Percentiles rank a stretch among this genome's conserved stretches.
Conservation (phyloP, 1,140 invertebrate genomes). For the Macrocentrus cingulum region DNA sequence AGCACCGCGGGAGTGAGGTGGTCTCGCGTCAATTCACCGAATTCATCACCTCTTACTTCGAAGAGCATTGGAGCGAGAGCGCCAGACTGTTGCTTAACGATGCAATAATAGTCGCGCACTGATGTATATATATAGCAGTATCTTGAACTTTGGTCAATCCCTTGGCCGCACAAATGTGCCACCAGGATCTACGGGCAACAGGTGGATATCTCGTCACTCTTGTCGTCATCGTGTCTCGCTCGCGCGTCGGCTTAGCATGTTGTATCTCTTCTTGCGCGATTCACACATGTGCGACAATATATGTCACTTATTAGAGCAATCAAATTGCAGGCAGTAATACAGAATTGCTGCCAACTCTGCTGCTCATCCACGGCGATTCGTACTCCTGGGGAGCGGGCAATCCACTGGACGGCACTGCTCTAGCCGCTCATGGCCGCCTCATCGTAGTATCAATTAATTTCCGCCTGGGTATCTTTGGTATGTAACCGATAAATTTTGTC, state of each 20-base stretch:
- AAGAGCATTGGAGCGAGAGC: not conserved
- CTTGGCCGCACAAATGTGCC: conserved; percentile 30
- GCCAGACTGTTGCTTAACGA: not conserved
- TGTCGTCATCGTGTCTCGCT: too few relatives aligned
- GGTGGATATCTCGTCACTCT: conserved; percentile 38
- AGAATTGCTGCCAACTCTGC: conserved; percentile 70
- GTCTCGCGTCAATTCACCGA: conserved; percentile 56
- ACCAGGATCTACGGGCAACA: conserved; percentile 44
- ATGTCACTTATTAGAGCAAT: not conserved
- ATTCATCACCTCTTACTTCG: not conserved
- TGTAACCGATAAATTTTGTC: conserved; percentile 48
- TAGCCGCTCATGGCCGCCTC: conserved; percentile 87
- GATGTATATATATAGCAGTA: not conserved
- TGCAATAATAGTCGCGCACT: too few relatives aligned
- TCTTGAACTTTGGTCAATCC: conserved; percentile 3
- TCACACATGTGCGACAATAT: not conserved
- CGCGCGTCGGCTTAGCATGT: too few relatives aligned
- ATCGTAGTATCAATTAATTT: conserved; percentile 98
- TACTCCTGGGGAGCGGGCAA: conserved; percentile 94
- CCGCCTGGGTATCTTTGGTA: conserved; percentile 92
- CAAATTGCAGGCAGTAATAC: conserved; percentile 45
- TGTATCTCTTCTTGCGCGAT: too few relatives aligned
- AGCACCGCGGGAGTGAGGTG: conserved; percentile 87
- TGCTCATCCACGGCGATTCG: conserved; percentile 93
- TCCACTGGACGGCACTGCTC: conserved; percentile 88